Evolutionary conservation across 2,888 invertebrate species (phyloP), one percentile per base, ranked within the genome.

Genomic region (Psylliodes chrysocephalus): DNA sequence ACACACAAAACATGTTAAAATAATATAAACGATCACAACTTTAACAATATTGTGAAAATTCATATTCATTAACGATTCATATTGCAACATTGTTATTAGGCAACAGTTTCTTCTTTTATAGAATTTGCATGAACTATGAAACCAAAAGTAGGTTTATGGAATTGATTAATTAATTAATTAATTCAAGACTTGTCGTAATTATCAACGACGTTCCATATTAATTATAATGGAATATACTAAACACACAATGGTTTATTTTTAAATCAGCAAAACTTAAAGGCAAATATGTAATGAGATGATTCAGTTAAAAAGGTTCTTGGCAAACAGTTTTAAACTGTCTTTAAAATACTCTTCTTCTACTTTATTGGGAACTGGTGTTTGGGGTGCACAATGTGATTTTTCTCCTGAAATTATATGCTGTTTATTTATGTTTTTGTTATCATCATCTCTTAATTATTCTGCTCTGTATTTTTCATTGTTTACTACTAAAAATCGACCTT

Each of bases 101-200:
- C 63, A 70, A 71, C 55, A 59, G 65, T 63, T 72, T 66, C 67
- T 68, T 68, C 68, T 68, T 69, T 70, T 64, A 66, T 63, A 66
- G 59, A 67, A 69, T 69, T 70, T 66, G 65, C 69, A 72, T 70
- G 64, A 66, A 62, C 67, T 69, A 71, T 67, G 72, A 71, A 71
- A 70, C 64, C 65, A 72, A 71, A 71, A 72, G 72, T 72, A 71
- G 72, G 72, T 72, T 72, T 70, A 60, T 72, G 57, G 72, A 70
- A 71, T 71, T 68, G 63, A 71, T 70, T 71, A 71, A 72, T 68
- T 67, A 61, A 67, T 70, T 68, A 66, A 70, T 72, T 69, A 71
- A 67, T 71, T 67, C 68, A 14, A 53, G 17, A 40, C 53, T 53
- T 60, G 56, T 19, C 18, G 60, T 56, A 49, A 60, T 63, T 59